These are phyloP conservation scores for Sebastolobus altivelis DNA, from an alignment of 2,797 vertebrate species.

Conservation along the genomic window DNA sequence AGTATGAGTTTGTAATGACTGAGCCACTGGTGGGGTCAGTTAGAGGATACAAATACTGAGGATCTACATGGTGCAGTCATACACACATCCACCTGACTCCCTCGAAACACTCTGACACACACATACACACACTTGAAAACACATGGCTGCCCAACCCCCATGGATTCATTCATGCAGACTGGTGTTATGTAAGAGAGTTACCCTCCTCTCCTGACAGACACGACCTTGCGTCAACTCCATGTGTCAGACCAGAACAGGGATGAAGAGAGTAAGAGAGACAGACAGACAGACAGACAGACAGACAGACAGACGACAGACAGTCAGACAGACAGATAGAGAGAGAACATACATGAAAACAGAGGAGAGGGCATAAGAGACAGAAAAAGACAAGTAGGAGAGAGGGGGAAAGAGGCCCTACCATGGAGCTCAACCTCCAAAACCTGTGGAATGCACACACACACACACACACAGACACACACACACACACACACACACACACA, in stretches of 20 bases:
- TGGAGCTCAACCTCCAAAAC: slow-evolving; percentile 6
- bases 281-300: neutral
- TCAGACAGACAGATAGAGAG: neutral
- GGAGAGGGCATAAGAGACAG: slow-evolving; percentile 10
- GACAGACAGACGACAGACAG: neutral
- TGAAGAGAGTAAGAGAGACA: neutral
- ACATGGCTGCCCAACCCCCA: slow-evolving; percentile 44
- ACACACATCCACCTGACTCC: slow-evolving; percentile 21
- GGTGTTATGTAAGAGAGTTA: slow-evolving; percentile 72
- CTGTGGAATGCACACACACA: slow-evolving; percentile 29
- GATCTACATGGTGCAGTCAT: slow-evolving; percentile 1
- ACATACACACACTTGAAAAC: slow-evolving; percentile 1
- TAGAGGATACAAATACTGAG: neutral
- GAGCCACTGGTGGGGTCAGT: neutral
- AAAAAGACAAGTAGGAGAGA: neutral
- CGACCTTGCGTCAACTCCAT: slow-evolving; percentile 65
- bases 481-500: neutral
- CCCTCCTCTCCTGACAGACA: slow-evolving; percentile 48
- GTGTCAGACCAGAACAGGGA: slow-evolving; percentile 37
- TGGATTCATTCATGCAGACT: slow-evolving; percentile 68
- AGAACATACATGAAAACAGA: neutral
- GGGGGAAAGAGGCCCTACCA: neutral
- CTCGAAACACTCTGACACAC: neutral
- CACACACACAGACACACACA: neutral
- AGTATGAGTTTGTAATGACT: too few species aligned